phyloP scores from a whole-genome alignment of 2,113 vertebrate species.

The western clawed frog (Xenopus tropicalis) region UCB_Xtro_10.0 CM004445.2:29820501-29821000 shows the following conservation, averaged over 20 bases:
- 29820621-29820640: not conserved
- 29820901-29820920: too few relatives aligned
- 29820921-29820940: too few relatives aligned
- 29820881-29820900: too few relatives aligned
- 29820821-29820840: too few relatives aligned
- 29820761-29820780: too few relatives aligned
- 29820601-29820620: not conserved
- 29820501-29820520: conserved; percentile 3
- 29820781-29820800: too few relatives aligned
- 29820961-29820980: too few relatives aligned
- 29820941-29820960: too few relatives aligned
- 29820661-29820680: not conserved
- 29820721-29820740: not conserved
- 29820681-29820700: not conserved
- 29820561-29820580: conserved; percentile 12
- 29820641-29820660: conserved; percentile 18
- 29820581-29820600: conserved; percentile 18
- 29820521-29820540: conserved; percentile 6
- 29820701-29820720: not conserved
- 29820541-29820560: conserved; percentile 26
- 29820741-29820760: not conserved
- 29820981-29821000: too few relatives aligned
- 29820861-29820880: too few relatives aligned
- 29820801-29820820: too few relatives aligned
- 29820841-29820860: too few relatives aligned